Base-by-base conservation (phyloP, 2,888 invertebrate genomes). In the Philonicus albiceps region DNA sequence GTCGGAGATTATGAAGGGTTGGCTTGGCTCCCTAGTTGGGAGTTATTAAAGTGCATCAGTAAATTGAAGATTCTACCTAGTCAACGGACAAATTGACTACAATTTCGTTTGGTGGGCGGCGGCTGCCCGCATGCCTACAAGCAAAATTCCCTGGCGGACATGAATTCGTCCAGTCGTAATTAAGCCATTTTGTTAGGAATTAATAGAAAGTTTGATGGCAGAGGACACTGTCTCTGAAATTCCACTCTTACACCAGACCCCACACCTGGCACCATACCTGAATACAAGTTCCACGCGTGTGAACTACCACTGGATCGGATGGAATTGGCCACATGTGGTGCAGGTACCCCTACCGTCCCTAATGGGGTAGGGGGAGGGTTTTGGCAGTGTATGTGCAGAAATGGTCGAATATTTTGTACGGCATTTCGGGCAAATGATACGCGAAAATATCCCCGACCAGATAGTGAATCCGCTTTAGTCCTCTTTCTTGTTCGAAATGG, bases 101-200 rank as follows among this genome's bases (percentile, higher is more conserved):
- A 43, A 43, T 43, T 43, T 43, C 40, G 16, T 3, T 11, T 43
- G 11, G 16, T 43, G 16, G 40, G 40, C 40, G 40, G 11, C 0
- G 13, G 0, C 40, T 5, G 2, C 31, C 31, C 3, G 13, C 34
- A 55, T n/a, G 27, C 37, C 16, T 22, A 27, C 22, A 49, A 43
- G 30, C 49, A 19, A n/a, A n/a, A 49, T n/a, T 1, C 27, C 22
- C n/a, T 53, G 22, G 22, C 27, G 64, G 27, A 64, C 22, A 3
- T 64, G 34, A 81, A 27, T 34, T 30, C 55, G 81, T 64, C 34
- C 81, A 34, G 81, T 55, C 81, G 81, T 81, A 81, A 81, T 81
- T 55, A 81, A 81, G 81, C 81, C 81, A 81, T 81, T 81, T 81
- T 81, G 81, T 81, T 81, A 81, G 81, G 81, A 81, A 81, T 81